Evolutionary conservation across 2,888 invertebrate genomes (phyloP), one percentile per base, ranked within the genome.

Genomic region (Eurois occulta): DNA sequence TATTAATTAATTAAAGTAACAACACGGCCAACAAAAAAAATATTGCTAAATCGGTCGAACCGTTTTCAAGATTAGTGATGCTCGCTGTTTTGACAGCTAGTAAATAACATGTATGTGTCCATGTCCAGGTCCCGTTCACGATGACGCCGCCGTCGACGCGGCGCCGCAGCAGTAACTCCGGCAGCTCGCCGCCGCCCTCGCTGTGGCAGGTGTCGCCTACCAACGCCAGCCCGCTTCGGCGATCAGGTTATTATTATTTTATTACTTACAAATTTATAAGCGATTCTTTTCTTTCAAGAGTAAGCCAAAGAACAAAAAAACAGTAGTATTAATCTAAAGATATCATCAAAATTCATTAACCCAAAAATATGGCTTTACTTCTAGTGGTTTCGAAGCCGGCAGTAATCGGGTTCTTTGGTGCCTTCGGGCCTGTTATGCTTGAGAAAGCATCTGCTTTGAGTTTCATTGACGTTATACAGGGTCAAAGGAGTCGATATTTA

Each of bases 131-230:
- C 72, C 98, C 98, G 93, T 98, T 98, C 95, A 92, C 98, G 74
- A 98, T 99, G 95, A 99, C 99, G 72, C 98, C 99, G 76, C 99
- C 99, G 68, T 97, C 98, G 70, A 96, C 97, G 87, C 96, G 97
- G 35, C 97, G 97, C 69, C 97, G 97, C 89, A 97, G 98, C 90
- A 97, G 97, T 77, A 97, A 97, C 79, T 98, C 98, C 0, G 97
- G 97, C 88, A 97, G 98, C 87, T 97, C 97, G 75, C 97, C 98
- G 79, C 98, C 98, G 28, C 98, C 98, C 72, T 98, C 97, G 90
- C 97, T 98, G 86, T 98, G 98, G 98, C 98, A 98, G 91, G 98
- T 98, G 60, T 98, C 98, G 78, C 98, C 98, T 32, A 98, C 98
- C 46, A 98, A 94, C 97, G 98, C 97, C 91, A 98, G 97, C 90